Evolutionary conservation across 2,113 vertebrate genomes (phyloP).

Genomic region (Sinocyclocheilus grahami): DNA sequence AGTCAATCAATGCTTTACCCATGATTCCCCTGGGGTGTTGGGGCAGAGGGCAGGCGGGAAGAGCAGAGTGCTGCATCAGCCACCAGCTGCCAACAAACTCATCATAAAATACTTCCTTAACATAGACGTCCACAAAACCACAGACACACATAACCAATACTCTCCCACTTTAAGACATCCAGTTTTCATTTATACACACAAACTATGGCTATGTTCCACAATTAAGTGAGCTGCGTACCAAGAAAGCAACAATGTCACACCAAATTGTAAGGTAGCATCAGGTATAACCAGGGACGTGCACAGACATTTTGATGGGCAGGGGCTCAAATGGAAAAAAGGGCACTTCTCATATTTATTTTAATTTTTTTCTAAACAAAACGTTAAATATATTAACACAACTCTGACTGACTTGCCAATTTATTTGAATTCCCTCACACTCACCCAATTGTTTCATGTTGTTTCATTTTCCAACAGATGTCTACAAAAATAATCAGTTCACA

Average conservation of each 20-base stretch:
- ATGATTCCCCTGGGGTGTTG: slow-evolving; percentile 51
- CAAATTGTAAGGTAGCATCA: neutral
- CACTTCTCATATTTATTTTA: too few relatives aligned
- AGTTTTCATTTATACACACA: neutral
- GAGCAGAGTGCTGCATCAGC: slow-evolving; percentile 58
- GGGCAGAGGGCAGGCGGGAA: slow-evolving; percentile 48
- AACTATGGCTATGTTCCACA: neutral
- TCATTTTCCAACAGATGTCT: too few relatives aligned
- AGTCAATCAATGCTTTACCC: slow-evolving; percentile 64
- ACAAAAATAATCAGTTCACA: too few relatives aligned
- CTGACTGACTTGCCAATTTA: too few relatives aligned
- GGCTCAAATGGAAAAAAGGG: too few relatives aligned
- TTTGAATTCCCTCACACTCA: too few relatives aligned
- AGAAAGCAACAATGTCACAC: neutral
- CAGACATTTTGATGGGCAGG: too few relatives aligned
- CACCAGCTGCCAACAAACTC: slow-evolving; percentile 53
- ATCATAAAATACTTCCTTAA: slow-evolving; percentile 33
- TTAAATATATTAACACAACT: too few relatives aligned
- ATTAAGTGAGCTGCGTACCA: neutral
- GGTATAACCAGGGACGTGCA: too few relatives aligned
- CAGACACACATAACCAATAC: neutral
- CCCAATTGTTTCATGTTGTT: too few relatives aligned
- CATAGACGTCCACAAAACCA: slow-evolving; percentile 7
- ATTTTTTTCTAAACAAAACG: too few relatives aligned
- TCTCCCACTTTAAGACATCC: neutral